Percentiles rank a stretch among this genome's conserved stretches.
These are phyloP conservation scores for Diacarnus erythraeanus DNA, from an alignment of 37 sponge, comb jelly and placozoan species.

Conservation along the genomic window DNA sequence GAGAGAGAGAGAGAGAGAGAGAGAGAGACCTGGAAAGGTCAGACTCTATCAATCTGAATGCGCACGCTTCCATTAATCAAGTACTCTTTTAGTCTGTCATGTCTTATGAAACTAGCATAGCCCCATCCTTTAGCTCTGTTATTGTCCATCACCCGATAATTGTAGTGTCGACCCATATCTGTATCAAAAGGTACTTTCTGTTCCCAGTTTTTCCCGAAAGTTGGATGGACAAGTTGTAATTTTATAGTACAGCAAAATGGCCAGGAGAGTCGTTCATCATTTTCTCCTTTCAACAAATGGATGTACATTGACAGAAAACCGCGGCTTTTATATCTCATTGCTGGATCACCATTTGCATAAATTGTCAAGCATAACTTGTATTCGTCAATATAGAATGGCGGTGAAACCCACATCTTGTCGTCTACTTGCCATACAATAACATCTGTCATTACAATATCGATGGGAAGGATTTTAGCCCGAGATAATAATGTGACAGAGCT, in stretches of 20 bases:
- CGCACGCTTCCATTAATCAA: neutral
- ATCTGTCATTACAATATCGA: neutral
- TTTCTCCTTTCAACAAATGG: slow-evolving; percentile 13
- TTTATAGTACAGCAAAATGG: slow-evolving; percentile 12
- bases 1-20: no score
- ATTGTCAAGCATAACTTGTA: slow-evolving; percentile 24
- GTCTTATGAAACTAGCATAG: neutral
- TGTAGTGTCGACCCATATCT: neutral
- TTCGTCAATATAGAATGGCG: neutral
- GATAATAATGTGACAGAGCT: neutral
- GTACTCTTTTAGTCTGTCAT: neutral
- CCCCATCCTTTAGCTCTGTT: neutral
- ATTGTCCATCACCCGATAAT: neutral
- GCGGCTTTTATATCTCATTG: neutral
- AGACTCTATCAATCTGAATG: no score
- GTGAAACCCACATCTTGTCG: neutral
- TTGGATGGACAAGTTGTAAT: slow-evolving; percentile 1
- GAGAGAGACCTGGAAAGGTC: no score
- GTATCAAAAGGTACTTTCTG: neutral
- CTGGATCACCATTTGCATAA: slow-evolving; percentile 26
- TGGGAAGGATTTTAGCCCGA: neutral
- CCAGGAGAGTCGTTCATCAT: slow-evolving; percentile 30
- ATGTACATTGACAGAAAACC: slow-evolving; percentile 10
- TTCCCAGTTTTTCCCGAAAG: neutral
- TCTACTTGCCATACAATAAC: neutral